phyloP scores from a whole-genome alignment of 1,140 invertebrate species.

The Globodera rostochiensis region DNA sequence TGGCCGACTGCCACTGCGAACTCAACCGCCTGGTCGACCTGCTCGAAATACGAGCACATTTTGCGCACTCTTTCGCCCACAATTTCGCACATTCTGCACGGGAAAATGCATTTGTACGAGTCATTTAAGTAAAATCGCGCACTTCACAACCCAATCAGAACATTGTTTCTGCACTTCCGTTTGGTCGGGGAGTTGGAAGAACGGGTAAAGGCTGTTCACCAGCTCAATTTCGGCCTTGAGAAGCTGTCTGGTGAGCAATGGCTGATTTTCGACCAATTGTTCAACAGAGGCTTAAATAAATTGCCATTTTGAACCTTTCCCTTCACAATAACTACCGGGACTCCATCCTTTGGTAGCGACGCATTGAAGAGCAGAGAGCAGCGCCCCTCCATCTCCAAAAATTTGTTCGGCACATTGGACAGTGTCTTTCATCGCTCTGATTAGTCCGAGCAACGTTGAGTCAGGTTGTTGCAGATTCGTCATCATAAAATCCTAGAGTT shows the following conservation, averaged over 20 bases:
- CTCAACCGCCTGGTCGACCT: constrained; percentile 44
- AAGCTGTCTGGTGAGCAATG: constrained; percentile 12
- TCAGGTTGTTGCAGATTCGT: neutral
- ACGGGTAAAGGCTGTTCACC: constrained; percentile 27
- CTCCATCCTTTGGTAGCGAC: constrained; percentile 46
- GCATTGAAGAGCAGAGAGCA: constrained; percentile 40
- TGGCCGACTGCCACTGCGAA: constrained; percentile 48
- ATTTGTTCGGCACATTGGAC: constrained; percentile 44
- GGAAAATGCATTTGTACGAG: constrained; percentile 1
- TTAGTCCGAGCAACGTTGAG: constrained; percentile 46
- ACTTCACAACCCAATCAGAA: constrained; percentile 41
- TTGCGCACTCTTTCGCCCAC: constrained; percentile 35
- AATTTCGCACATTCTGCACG: constrained; percentile 41
- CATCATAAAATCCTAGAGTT: neutral
- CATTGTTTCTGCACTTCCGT: constrained; percentile 32
- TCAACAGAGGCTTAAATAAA: constrained; percentile 38
- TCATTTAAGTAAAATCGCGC: constrained; percentile 5
- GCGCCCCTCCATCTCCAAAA: constrained; percentile 40
- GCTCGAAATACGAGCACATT: constrained; percentile 48
- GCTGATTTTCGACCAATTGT: constrained; percentile 40
- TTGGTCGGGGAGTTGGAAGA: neutral
- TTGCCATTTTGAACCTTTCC: constrained; percentile 7
- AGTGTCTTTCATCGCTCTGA: constrained; percentile 43
- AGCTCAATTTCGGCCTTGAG: constrained; percentile 33
- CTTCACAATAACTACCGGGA: constrained; percentile 35